Conservation (phyloP, 2,113 vertebrate species). For the Canis aureus region DNA sequence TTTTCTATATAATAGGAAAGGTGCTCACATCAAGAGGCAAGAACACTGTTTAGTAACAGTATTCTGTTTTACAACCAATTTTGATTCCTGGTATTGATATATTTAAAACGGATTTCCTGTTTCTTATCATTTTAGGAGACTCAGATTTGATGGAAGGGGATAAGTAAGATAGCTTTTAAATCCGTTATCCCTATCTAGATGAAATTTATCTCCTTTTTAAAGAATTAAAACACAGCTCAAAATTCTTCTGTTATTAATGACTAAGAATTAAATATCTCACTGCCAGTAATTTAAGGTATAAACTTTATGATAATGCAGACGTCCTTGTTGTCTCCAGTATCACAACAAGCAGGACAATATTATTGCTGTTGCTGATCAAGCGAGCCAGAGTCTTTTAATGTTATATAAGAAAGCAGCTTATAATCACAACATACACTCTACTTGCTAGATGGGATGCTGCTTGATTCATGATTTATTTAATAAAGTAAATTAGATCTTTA, state of each 20-base stretch:
- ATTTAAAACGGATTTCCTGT: neutral
- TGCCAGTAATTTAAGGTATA: neutral
- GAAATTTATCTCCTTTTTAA: neutral
- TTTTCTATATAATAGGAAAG: neutral
- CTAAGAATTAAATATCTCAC: neutral
- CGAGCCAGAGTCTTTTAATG: neutral
- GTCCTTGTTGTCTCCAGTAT: neutral
- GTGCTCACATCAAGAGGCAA: neutral
- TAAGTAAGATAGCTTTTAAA: neutral
- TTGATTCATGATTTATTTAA: neutral
- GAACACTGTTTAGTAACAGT: neutral
- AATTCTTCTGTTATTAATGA: neutral
- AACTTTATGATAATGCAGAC: neutral
- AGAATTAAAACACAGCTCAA: neutral
- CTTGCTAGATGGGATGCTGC: neutral
- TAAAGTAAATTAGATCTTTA: neutral
- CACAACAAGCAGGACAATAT: neutral
- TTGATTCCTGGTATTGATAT: neutral
- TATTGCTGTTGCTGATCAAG: neutral
- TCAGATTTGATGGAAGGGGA: neutral
- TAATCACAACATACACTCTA: neutral
- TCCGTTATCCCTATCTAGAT: neutral
- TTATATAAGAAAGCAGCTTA: neutral
- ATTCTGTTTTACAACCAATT: neutral
- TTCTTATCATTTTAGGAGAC: neutral